Conservation (phyloP, 2,113 vertebrate species). For the Gnathochromis pfefferi region DNA sequence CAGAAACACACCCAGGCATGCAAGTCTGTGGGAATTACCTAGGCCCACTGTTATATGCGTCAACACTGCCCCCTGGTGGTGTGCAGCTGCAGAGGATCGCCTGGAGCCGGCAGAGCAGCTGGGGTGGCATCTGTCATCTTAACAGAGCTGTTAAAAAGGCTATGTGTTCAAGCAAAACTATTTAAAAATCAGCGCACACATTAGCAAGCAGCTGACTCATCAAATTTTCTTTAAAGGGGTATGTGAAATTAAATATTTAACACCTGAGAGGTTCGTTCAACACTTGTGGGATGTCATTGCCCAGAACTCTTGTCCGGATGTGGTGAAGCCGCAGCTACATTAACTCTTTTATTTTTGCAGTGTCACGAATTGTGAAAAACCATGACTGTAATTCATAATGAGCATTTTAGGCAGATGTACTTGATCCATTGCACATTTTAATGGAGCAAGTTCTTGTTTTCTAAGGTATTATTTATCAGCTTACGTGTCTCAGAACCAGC, state of each 20-base stretch:
- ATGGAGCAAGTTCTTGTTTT: background rate
- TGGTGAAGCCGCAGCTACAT: background rate
- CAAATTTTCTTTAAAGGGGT: background rate
- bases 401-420: background rate
- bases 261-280: background rate
- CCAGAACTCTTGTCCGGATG: background rate
- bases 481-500: background rate
- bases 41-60: background rate
- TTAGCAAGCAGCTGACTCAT: background rate
- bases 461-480: background rate
- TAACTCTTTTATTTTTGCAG: background rate
- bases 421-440: background rate
- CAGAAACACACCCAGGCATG: background rate
- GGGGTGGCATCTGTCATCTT: constrained; percentile 3
- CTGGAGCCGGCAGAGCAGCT: background rate
- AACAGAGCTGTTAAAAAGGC: background rate
- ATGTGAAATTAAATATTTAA: background rate
- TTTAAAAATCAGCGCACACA: background rate
- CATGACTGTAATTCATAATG: background rate
- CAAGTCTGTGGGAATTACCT: background rate
- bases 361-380: background rate
- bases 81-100: background rate
- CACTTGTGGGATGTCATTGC: background rate
- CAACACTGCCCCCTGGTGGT: constrained; percentile 8
- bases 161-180: background rate